These are phyloP conservation scores for Cephus cinctus DNA, from an alignment of 1,140 invertebrate species.

Conservation along the genomic window DNA sequence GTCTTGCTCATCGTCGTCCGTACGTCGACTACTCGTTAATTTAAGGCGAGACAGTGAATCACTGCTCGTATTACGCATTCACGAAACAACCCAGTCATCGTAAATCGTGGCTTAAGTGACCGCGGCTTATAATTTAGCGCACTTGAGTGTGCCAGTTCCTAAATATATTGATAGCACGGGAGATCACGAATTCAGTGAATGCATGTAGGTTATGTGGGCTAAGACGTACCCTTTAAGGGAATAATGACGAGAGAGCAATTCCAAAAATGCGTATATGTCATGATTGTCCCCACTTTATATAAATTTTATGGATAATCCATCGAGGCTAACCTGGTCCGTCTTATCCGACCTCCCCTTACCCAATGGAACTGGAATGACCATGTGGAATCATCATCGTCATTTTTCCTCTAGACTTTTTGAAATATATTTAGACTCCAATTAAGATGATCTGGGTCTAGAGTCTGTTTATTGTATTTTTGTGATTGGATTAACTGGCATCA, in stretches of 20 bases:
- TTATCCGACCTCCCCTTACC: no score
- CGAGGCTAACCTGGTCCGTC: no score
- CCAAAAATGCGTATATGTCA: no score
- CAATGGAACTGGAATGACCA: no score
- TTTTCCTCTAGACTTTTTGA: no score
- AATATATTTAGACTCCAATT: no score
- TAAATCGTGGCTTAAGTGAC: conserved; percentile 24
- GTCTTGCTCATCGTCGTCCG: conserved; percentile 4
- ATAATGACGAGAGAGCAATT: background rate
- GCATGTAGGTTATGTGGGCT: background rate
- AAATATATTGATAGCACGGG: conserved; percentile 20
- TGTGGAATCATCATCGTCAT: no score
- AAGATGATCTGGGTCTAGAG: no score
- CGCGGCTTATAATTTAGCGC: conserved; percentile 25
- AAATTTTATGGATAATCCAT: no score
- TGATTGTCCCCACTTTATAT: no score
- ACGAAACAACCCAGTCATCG: conserved; percentile 26
- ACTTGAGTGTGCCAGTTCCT: conserved; percentile 13
- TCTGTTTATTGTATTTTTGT: no score
- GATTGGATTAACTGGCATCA: no score
- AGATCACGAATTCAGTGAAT: conserved; percentile 17
- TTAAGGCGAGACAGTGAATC: conserved; percentile 19
- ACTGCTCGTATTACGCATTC: conserved; percentile 25
- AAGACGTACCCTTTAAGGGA: background rate
- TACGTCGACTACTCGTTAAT: conserved; percentile 19